Evolutionary conservation across 2,888 invertebrate species (phyloP), one percentile per base, ranked within the genome.

Genomic region (Anarsia innoxiella): DNA sequence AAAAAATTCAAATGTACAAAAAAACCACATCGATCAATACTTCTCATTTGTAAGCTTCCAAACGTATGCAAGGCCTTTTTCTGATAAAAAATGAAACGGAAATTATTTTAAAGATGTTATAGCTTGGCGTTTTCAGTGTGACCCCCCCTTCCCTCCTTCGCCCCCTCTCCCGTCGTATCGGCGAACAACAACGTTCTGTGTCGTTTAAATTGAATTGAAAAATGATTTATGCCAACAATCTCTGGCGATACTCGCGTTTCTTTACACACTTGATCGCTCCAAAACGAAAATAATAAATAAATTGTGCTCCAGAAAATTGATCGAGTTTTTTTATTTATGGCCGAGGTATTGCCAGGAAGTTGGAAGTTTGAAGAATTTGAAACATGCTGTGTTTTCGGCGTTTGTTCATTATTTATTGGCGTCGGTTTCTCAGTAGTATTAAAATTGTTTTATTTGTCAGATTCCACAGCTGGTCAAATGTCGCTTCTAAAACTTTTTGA

Each of bases 161-260:
- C 37, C 36, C 38, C 38, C 45, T 46, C 56, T 37, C 49, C 40
- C 45, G 42, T 50, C 51, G 58, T 66, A 71, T 64, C 67, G 60
- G 47, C 51, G 59, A 69, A 76, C 71, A 72, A 76, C 70, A 73
- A 70, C 69, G 63, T 66, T 63, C 60, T 62, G 67, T 75, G 76
- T 73, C 74, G 70, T 72, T 78, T 73, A 80, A 78, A 80, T 79
- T 76, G 75, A 79, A 82, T 80, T 79, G 76, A 75, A 80, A 73
- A 71, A 79, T 79, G 79, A 80, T 80, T 80, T 78, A 77, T 71
- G 66, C 66, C 66, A 65, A 77, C 78, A 77, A 75, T 77, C 68
- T 68, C 68, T 66, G 60, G 57, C 66, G 60, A 68, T 69, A 66
- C 66, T 69, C 60, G 56, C 54, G 57, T 63, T 73, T 67, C 73